Percentiles rank a stretch among this genome's conserved stretches.
These are phyloP conservation scores for Rhyzopertha dominica DNA, from an alignment of 1,140 invertebrate species.

Conservation along the genomic window DNA sequence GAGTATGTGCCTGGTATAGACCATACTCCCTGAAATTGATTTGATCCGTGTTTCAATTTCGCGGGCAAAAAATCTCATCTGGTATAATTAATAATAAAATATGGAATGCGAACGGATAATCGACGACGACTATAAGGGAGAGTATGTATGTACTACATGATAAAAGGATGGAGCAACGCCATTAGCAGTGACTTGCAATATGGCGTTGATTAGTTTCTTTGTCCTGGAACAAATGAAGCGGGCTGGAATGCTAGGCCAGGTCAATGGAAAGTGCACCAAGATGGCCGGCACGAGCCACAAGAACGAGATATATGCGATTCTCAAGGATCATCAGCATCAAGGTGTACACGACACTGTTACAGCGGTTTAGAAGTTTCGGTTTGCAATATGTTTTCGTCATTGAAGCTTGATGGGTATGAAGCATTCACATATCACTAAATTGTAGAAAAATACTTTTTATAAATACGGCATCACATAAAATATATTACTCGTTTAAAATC, in stretches of 20 bases:
- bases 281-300: conserved; percentile 6
- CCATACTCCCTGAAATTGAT: too few relatives aligned
- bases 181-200: conserved; percentile 22
- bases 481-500: too few relatives aligned
- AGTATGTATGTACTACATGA: conserved; percentile 8
- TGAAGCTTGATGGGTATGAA: not conserved
- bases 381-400: not conserved
- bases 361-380: too few relatives aligned
- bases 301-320: conserved; percentile 12
- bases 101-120: not conserved
- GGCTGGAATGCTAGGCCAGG: conserved; percentile 12
- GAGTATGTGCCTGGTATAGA: too few relatives aligned
- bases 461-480: too few relatives aligned
- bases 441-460: too few relatives aligned
- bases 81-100: conserved; percentile 5
- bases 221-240: conserved; percentile 22
- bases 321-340: too few relatives aligned
- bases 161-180: conserved; percentile 3
- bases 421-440: not conserved
- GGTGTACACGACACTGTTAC: too few relatives aligned
- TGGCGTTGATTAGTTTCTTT: conserved; percentile 23
- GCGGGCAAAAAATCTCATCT: conserved; percentile 2
- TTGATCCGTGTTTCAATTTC: conserved; percentile 1
- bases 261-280: conserved; percentile 2
- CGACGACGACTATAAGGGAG: not conserved